A percentile compares a stretch with the other conserved stretches of the same genome.
Evolutionary conservation across 2,797 vertebrate species (phyloP).

Genomic region (Glossophaga mutica): DNA sequence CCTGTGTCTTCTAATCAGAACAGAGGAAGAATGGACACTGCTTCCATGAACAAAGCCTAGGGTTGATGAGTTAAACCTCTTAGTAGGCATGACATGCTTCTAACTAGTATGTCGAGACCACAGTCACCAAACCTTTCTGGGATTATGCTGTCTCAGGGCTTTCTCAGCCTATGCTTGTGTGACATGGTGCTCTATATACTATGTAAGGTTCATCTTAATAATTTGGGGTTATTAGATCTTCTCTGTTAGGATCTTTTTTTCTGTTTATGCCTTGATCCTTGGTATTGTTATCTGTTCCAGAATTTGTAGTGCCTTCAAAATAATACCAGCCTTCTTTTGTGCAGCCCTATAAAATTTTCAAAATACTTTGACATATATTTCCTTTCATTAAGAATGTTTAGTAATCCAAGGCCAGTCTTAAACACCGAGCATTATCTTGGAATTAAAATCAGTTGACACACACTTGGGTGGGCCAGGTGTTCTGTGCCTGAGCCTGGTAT

Average conservation of each 20-base stretch:
- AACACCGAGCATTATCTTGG: neutral
- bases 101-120: neutral
- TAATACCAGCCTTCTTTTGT: neutral
- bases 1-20: neutral
- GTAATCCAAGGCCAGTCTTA: neutral
- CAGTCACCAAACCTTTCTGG: neutral
- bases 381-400: neutral
- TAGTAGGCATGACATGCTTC: neutral
- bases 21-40: rapidly evolving
- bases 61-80: neutral
- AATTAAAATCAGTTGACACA: neutral
- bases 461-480: neutral
- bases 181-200: neutral
- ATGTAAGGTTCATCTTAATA: neutral
- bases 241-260: neutral
- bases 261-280: neutral
- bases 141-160: no score
- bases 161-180: neutral
- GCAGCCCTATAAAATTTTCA: neutral
- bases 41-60: neutral
- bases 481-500: neutral
- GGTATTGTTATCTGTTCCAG: neutral
- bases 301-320: neutral
- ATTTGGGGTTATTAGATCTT: neutral
- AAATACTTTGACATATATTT: neutral